Evolutionary conservation across 2,797 vertebrate species (phyloP).

Genomic region (Gorsachius magnificus): DNA sequence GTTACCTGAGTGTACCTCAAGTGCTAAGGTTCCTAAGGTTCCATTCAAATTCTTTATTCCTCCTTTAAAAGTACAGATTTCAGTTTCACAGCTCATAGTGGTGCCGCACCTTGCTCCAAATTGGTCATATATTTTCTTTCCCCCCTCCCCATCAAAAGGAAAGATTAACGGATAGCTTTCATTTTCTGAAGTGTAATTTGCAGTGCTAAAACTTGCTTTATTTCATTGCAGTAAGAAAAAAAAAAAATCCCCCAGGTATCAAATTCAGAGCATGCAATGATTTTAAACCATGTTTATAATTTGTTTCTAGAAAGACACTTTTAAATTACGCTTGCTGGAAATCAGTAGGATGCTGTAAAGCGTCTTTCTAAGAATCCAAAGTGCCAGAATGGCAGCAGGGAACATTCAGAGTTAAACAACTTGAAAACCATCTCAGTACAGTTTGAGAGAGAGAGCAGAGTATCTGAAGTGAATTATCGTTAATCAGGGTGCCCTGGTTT

Average conservation of each 20-base stretch:
- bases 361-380: neutral
- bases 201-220: neutral
- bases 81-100: neutral
- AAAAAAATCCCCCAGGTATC: neutral
- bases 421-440: neutral
- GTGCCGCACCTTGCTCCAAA: neutral
- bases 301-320: neutral
- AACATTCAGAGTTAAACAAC: neutral
- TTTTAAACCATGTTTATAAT: neutral
- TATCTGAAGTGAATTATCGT: neutral
- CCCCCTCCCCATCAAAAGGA: neutral
- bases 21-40: neutral
- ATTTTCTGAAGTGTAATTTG: neutral
- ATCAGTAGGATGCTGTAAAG: neutral
- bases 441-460: neutral
- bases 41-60: neutral
- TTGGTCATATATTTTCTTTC: neutral
- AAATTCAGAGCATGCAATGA: neutral
- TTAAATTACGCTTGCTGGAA: neutral
- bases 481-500: neutral
- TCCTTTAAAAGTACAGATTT: neutral
- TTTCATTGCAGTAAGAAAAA: neutral
- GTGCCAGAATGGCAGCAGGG: neutral
- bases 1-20: neutral
- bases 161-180: neutral